These are phyloP conservation scores for Apocrypta bakeri DNA, from an alignment of 1,140 invertebrate genomes.

Conservation along the genomic window DNA sequence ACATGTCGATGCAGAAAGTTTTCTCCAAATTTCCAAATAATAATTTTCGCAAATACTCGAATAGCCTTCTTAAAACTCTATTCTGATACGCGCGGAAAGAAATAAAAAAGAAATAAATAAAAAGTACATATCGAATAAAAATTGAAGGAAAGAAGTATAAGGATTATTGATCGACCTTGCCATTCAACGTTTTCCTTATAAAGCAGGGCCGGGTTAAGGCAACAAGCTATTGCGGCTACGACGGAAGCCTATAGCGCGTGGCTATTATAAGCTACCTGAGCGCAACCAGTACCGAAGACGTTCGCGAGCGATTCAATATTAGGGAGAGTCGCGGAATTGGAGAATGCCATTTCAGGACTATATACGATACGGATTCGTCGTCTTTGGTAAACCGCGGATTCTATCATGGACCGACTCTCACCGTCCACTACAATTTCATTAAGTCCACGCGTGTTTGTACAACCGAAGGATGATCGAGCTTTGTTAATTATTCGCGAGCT, in stretches of 20 bases:
- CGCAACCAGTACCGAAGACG: no score
- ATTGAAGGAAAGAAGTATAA: slow-evolving; percentile 5
- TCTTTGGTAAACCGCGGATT: background rate
- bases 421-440: slow-evolving; percentile 26
- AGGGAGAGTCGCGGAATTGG: background rate
- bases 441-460: background rate
- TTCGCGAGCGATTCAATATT: background rate
- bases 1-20: background rate
- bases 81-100: background rate
- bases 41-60: no score
- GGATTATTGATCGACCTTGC: slow-evolving; percentile 47
- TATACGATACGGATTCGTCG: background rate
- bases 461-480: no score
- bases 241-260: background rate
- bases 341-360: background rate
- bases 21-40: background rate
- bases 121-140: background rate
- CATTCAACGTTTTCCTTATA: slow-evolving; percentile 32
- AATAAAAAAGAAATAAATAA: slow-evolving; percentile 1
- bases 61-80: no score
- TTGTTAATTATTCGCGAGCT: background rate
- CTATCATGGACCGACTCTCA: background rate
- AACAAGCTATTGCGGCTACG: background rate
- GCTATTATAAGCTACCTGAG: background rate
- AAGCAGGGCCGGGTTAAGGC: no score